These are phyloP conservation scores for Epinephelus cyanopodus DNA, from an alignment of 2,113 vertebrate genomes.

Conservation along the genomic window DNA sequence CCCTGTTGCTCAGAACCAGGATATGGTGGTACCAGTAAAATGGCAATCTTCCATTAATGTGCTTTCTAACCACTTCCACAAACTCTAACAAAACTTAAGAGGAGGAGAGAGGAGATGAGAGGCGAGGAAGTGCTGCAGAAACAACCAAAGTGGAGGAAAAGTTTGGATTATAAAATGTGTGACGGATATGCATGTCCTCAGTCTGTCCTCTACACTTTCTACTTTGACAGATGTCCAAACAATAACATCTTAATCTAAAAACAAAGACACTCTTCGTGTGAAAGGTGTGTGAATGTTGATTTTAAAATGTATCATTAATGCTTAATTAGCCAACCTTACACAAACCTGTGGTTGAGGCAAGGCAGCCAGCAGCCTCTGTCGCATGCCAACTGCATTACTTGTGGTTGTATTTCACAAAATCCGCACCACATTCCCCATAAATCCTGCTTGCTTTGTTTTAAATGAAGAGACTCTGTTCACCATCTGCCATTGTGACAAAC, in stretches of 20 bases:
- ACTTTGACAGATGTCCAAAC: not conserved
- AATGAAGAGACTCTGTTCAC: constrained; percentile 14
- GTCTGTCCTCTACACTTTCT: not conserved
- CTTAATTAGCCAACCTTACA: not conserved
- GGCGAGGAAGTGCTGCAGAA: not conserved
- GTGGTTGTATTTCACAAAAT: constrained; percentile 28
- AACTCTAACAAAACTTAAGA: not conserved
- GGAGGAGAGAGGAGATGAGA: not conserved
- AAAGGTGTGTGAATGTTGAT: not conserved
- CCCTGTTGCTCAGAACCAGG: constrained; percentile 5
- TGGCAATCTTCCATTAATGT: constrained; percentile 15
- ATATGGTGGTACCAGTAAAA: constrained; percentile 22
- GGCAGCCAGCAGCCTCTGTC: not conserved
- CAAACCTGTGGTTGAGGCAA: not conserved
- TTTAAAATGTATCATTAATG: not conserved
- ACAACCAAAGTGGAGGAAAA: not conserved
- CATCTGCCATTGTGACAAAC: constrained; percentile 31
- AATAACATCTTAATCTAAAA: not conserved
- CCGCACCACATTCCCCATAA: constrained; percentile 32
- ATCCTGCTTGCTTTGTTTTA: constrained; percentile 31
- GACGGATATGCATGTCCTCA: not conserved
- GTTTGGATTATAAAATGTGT: not conserved
- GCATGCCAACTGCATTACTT: constrained; percentile 14
- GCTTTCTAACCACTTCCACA: constrained; percentile 28
- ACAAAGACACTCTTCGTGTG: not conserved